Evolutionary conservation across 1,140 invertebrate genomes (phyloP).

Genomic region (Varroa destructor): DNA sequence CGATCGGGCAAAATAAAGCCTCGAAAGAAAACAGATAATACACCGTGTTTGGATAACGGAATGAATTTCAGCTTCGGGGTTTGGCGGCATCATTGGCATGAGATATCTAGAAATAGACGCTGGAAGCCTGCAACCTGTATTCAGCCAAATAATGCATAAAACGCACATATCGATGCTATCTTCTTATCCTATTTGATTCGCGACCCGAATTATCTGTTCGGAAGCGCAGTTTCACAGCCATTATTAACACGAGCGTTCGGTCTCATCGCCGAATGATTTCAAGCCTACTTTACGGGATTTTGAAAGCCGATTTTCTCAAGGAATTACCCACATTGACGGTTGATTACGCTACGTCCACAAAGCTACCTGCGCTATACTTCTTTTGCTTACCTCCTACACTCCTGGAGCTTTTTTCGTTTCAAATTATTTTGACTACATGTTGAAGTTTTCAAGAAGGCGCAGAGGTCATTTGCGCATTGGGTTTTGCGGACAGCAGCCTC

Average conservation of each 20-base stretch:
- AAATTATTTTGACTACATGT: background rate
- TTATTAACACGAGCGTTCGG: constrained; percentile 95
- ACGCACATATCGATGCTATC: constrained; percentile 58
- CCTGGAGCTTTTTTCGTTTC: constrained; percentile 37
- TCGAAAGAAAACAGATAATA: too few species aligned
- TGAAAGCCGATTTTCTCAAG: constrained; percentile 70
- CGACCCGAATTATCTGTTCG: constrained; percentile 63
- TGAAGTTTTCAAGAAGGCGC: too few species aligned
- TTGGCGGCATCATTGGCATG: constrained; percentile 91
- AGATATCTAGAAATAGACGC: constrained; percentile 72
- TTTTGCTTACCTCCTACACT: background rate
- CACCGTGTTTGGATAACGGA: too few species aligned
- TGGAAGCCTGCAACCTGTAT: constrained; percentile 76
- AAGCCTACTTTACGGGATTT: constrained; percentile 55
- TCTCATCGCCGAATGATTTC: constrained; percentile 68
- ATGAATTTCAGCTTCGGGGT: constrained; percentile 42
- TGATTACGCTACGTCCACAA: constrained; percentile 56
- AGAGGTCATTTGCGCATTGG: too few species aligned
- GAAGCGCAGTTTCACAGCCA: constrained; percentile 65
- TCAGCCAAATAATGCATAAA: constrained; percentile 84
- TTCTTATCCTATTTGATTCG: constrained; percentile 91
- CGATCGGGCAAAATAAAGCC: too few species aligned
- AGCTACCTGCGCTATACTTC: constrained; percentile 49
- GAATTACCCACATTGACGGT: constrained; percentile 49
- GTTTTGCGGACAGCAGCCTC: too few species aligned